Base-by-base conservation (phyloP, 1,140 invertebrate genomes). In the Mya arenaria region DNA sequence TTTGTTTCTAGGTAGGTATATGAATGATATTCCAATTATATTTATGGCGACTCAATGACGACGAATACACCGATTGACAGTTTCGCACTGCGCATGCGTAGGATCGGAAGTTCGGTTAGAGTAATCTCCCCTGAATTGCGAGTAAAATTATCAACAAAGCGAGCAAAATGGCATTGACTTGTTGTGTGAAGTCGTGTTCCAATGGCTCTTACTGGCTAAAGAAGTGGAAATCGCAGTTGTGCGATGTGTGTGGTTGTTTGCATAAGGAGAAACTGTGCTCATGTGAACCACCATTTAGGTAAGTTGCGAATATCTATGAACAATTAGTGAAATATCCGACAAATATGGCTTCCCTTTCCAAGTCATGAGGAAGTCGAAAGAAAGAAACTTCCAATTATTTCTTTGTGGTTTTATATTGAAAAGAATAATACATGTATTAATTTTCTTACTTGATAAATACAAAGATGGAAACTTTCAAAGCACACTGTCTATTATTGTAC, bases 231-330 rank as follows among this genome's bases (percentile, higher is more conserved):
- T 55, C 32, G 19, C 75, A 34, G 34, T 32, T 66, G 0, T 68
- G 74, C 52, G 62, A 79, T n/a, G 6, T 13, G 1, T 79, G 75
- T 58, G 60, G 75, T 10, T 79, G 75, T 52, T 34, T 68, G 23
- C 62, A 68, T 30, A 36, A 68, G 25, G 74, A 79, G 6, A 48
- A 19, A 28, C 30, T 6, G 23, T 63, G 73, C 32, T 3, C 19
- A 25, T 77, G 58, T 52, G 56, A 77, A 17, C 58, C 34, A 34
- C 73, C 73, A 52, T 63, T 62, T 62, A 77, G 73, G 73, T 63
- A 77, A 73, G n/a, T 58, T 32, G 36, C 19, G 5, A 58, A 32
- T 34, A 56, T 28, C 25, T 58, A 56, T 44, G 39, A 44, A 48
- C 19, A n/a, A 32, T 25, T 19, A 19, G 37, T 5, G 44, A 19